Evolutionary conservation across 2,797 vertebrate genomes (phyloP).

Genomic region (Picus viridis): DNA sequence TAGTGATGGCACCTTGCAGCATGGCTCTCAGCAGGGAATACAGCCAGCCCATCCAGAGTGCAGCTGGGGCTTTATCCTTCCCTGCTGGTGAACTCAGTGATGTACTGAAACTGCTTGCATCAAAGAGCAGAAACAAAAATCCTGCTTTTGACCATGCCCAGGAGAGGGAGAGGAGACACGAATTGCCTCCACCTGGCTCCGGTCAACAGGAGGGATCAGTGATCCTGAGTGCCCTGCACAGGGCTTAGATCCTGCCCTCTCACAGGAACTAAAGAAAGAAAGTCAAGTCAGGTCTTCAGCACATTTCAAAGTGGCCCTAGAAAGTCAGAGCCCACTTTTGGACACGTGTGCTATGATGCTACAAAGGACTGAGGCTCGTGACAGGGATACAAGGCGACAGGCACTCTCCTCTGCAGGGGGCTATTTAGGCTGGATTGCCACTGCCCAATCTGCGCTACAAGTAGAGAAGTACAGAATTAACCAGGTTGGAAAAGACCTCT

Average conservation of each 20-base stretch:
- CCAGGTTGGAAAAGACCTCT: too few species aligned
- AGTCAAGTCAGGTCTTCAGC: not conserved
- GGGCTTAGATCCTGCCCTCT: not conserved
- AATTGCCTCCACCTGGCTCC: not conserved
- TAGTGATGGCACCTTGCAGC: not conserved
- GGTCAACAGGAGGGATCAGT: not conserved
- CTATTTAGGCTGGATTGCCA: not conserved
- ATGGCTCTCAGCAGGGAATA: not conserved
- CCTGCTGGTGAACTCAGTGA: not conserved
- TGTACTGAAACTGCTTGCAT: not conserved
- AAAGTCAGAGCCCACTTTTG: not conserved
- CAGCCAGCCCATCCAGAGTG: not conserved
- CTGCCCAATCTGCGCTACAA: not conserved
- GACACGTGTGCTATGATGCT: not conserved
- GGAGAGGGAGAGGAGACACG: not conserved
- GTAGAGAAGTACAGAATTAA: not conserved
- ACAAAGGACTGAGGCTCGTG: not conserved
- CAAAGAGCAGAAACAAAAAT: not conserved
- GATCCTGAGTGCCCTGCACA: rapidly evolving
- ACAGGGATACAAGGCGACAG: not conserved
- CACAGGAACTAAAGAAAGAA: not conserved
- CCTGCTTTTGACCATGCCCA: rapidly evolving
- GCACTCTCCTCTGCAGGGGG: not conserved
- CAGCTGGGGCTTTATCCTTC: not conserved
- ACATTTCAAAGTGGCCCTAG: not conserved